phyloP scores from a whole-genome alignment of 1,140 invertebrate genomes.

The Cyphomyrmex costatus region DNA sequence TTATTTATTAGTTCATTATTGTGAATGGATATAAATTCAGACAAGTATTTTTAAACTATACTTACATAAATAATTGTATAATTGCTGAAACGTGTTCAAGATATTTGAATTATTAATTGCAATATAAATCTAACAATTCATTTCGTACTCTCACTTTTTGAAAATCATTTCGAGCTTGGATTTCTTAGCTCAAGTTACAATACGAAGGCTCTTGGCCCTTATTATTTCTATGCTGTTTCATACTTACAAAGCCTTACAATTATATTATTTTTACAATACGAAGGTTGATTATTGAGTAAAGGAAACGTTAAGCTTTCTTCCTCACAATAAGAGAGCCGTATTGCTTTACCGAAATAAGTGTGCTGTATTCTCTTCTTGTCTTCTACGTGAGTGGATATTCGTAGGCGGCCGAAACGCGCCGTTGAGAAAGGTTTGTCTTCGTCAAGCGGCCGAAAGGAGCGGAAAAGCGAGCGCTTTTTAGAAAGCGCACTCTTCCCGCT shows the following conservation, averaged over 20 bases:
- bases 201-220: too few species aligned
- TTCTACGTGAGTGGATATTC: constrained; percentile 28
- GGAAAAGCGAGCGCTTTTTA: constrained; percentile 73
- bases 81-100: not conserved
- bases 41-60: not conserved
- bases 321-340: not conserved
- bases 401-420: constrained; percentile 19
- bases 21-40: not conserved
- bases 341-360: constrained; percentile 47
- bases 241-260: too few species aligned
- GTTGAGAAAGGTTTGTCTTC: constrained; percentile 72
- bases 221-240: too few species aligned
- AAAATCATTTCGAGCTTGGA: not conserved
- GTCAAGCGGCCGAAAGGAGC: constrained; percentile 72
- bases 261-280: too few species aligned
- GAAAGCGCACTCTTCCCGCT: constrained; percentile 67
- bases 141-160: constrained; percentile 4
- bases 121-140: not conserved
- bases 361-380: constrained; percentile 58
- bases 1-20: constrained; percentile 11
- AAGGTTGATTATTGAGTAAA: constrained; percentile 19
- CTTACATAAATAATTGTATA: constrained; percentile 3
- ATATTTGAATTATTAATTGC: not conserved
- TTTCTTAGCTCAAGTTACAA: constrained; percentile 20
- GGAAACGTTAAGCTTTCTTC: constrained; percentile 33